Evolutionary conservation across 2,113 vertebrate genomes (phyloP).

Genomic region (Osmerus eperlanus): DNA sequence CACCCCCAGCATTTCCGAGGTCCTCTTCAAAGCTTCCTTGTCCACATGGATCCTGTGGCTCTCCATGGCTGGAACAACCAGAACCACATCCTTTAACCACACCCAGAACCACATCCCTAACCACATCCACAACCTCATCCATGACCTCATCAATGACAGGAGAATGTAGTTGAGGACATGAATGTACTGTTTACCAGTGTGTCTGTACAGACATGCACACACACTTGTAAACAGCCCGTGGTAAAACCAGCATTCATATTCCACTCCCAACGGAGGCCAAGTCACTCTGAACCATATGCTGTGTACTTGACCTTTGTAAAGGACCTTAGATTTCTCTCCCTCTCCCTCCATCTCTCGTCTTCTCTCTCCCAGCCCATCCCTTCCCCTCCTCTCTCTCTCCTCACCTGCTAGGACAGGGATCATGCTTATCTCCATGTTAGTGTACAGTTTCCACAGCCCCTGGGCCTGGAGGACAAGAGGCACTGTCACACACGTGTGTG

Average conservation of each 20-base stretch:
- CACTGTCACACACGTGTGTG: background rate
- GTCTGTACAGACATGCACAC: no score
- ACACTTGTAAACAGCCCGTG: no score
- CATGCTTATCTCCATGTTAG: slow-evolving; percentile 82
- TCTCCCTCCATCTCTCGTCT: slow-evolving; percentile 16
- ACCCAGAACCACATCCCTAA: no score
- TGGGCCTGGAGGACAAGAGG: slow-evolving; percentile 61
- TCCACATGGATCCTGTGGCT: slow-evolving; percentile 80
- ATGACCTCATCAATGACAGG: no score
- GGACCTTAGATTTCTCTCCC: background rate
- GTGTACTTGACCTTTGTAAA: no score
- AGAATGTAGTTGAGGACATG: no score
- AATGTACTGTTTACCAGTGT: no score
- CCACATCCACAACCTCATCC: no score
- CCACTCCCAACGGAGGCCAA: no score
- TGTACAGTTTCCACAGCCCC: slow-evolving; percentile 84
- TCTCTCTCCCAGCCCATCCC: background rate
- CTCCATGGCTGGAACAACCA: slow-evolving; percentile 81
- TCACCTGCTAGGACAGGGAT: slow-evolving; percentile 89
- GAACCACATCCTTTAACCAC: no score
- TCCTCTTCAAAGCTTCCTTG: slow-evolving; percentile 78
- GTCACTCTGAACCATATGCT: background rate
- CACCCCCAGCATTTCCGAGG: slow-evolving; percentile 85
- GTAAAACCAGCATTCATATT: no score
- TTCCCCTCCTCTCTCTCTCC: background rate